Evolutionary conservation across 2,888 invertebrate species (phyloP), one percentile per base, ranked within the genome.

Genomic region (Dione vanillae): DNA sequence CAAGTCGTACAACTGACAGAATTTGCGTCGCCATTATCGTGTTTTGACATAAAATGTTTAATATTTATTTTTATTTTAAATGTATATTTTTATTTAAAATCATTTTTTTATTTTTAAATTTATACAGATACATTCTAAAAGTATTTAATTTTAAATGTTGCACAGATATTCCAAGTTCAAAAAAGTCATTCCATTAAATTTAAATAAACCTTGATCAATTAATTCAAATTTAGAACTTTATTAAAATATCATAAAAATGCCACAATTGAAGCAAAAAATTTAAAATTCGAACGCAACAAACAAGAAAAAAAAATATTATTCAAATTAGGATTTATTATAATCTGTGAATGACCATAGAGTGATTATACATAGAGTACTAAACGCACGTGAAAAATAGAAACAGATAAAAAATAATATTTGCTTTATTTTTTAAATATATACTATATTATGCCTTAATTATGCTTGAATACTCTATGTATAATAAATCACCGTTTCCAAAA

Each of bases 1-100:
- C 76, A 73, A 69, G 49, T 74, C 51, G 62, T 67, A 54, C 56
- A 35, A 49, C 67, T 67, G 66, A n/a, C n/a, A n/a, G n/a, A 69
- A 69, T 62, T 56, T 47, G 37, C 27, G 51, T 65, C 27, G 67
- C 35, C 69, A 68, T 49, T 59, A 68, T 54, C 37, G 10, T 54
- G 9, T 54, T 59, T 65, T 69, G 8, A 56, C 14, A 43, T 52
- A 41, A 6, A 49, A 61, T 35, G 27, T n/a, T 54, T 52, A n/a
- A n/a, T n/a, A 40, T 16, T 0, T 6, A 14, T 16, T 20, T 8
- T 16, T 16, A 27, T 49, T 49, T 10, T 49, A 19, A 6, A 11
- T 19, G 11, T 49, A 16, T 49, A 19, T 49, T 47, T 16, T 9
- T 47, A 11, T 49, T 49, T 19, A 19, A 11, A 19, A 19, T 19